Conservation (phyloP, 1,140 invertebrate genomes). For the Drosophila aff. region DNA sequence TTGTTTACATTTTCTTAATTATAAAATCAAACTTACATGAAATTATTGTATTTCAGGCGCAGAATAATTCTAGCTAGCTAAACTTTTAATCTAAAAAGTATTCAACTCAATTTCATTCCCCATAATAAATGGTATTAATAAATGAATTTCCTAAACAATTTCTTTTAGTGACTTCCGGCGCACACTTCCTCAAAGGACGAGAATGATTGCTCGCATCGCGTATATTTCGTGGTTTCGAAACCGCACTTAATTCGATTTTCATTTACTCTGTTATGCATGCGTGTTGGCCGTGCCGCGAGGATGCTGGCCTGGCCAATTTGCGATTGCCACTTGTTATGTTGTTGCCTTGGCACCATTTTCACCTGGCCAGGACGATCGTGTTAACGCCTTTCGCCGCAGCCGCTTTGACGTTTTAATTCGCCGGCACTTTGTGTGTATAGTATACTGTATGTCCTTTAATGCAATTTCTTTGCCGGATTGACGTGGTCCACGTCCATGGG, state of each 20-base stretch:
- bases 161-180: constrained; percentile 4
- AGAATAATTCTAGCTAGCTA: too few relatives aligned
- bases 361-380: constrained; percentile 24
- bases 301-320: constrained; percentile 51
- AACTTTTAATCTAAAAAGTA: background rate
- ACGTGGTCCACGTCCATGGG: constrained; percentile 4
- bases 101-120: too few relatives aligned
- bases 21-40: too few relatives aligned
- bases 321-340: constrained; percentile 30
- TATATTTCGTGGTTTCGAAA: constrained; percentile 59
- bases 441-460: constrained; percentile 33
- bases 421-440: constrained; percentile 20
- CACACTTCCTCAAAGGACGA: constrained; percentile 4
- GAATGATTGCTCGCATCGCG: constrained; percentile 34
- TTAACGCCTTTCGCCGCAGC: constrained; percentile 28
- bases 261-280: constrained; percentile 60
- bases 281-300: constrained; percentile 29
- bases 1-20: too few relatives aligned
- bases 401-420: constrained; percentile 50
- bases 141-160: background rate
- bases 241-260: constrained; percentile 61
- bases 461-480: constrained; percentile 51
- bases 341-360: constrained; percentile 52
- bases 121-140: background rate
- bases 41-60: background rate